phyloP scores from a whole-genome alignment of 2,113 vertebrate species.

The Eonycteris spelaea region DNA sequence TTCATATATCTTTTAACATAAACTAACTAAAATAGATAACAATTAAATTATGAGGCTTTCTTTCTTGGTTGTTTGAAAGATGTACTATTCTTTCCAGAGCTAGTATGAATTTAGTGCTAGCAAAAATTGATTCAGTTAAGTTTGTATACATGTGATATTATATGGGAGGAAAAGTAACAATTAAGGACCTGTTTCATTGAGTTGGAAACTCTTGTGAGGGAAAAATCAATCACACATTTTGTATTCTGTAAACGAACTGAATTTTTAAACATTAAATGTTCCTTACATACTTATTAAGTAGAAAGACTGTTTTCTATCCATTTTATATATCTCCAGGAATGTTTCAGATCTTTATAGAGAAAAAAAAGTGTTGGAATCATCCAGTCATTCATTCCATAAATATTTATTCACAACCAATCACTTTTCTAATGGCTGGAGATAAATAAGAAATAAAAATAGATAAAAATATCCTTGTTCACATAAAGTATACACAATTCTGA shows the following conservation, averaged over 20 bases:
- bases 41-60: background rate
- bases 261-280: background rate
- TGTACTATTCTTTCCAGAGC: background rate
- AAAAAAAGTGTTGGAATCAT: background rate
- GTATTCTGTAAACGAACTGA: background rate
- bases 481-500: background rate
- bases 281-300: background rate
- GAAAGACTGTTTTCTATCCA: background rate
- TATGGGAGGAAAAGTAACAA: background rate
- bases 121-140: background rate
- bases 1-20: background rate
- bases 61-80: background rate
- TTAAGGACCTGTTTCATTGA: background rate
- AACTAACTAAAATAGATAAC: background rate
- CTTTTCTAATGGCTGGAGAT: background rate
- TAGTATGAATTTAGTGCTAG: background rate
- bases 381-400: background rate
- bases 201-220: background rate
- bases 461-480: background rate
- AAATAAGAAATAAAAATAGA: background rate
- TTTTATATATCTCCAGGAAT: background rate
- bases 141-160: constrained; percentile 1
- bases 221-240: constrained; percentile 11
- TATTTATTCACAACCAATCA: background rate
- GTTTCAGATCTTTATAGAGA: background rate